Evolutionary conservation across 1,140 invertebrate genomes (phyloP).

Genomic region (Leptopilina clavipes): DNA sequence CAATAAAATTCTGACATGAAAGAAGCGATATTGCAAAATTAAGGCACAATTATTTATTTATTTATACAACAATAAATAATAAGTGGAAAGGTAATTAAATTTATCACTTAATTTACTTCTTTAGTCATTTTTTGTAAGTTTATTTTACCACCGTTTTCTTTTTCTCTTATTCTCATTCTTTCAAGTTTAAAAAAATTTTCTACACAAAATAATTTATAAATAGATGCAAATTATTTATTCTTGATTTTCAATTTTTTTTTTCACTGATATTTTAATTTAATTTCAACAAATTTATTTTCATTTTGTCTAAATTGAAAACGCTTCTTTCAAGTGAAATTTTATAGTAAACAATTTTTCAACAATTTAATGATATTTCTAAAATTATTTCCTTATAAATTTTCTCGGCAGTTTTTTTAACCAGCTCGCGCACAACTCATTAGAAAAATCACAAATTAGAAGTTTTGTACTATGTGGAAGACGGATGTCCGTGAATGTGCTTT

Average conservation of each 20-base stretch:
- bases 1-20: background rate
- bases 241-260: too few relatives aligned
- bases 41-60: constrained; percentile 1
- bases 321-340: background rate
- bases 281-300: background rate
- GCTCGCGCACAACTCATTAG: background rate
- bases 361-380: background rate
- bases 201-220: too few relatives aligned
- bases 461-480: constrained; percentile 72
- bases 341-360: background rate
- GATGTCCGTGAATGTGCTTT: constrained; percentile 49
- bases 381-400: background rate
- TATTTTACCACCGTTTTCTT: too few relatives aligned
- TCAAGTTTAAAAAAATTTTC: too few relatives aligned
- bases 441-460: background rate
- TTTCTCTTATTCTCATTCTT: too few relatives aligned
- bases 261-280: too few relatives aligned
- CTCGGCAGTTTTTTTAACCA: background rate
- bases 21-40: background rate
- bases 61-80: background rate
- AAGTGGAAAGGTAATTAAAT: too few relatives aligned
- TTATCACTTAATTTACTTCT: too few relatives aligned
- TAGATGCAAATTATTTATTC: too few relatives aligned
- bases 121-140: too few relatives aligned
- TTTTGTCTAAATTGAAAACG: too few relatives aligned